Evolutionary conservation across 2,888 invertebrate genomes (phyloP).

Genomic region (Mesodorylaimus sp.): DNA sequence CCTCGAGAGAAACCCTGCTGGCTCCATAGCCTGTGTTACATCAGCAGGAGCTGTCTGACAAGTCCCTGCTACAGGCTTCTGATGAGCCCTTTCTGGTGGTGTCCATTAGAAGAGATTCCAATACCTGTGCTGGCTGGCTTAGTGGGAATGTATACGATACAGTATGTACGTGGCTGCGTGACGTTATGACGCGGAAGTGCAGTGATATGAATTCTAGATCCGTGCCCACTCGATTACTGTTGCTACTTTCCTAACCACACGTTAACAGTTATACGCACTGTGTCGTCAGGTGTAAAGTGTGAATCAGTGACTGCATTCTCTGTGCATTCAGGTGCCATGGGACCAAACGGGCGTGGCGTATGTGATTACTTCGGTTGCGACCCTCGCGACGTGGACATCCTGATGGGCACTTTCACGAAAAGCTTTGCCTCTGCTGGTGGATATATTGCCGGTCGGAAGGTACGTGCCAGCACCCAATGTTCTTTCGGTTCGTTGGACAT

Average conservation of each 20-base stretch:
- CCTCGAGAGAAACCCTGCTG: too few species aligned
- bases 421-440: constrained; percentile 94
- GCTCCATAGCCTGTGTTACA: too few species aligned
- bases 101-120: too few species aligned
- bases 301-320: too few species aligned
- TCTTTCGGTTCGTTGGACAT: constrained; percentile 15
- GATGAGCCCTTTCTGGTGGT: background rate
- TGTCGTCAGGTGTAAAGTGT: too few species aligned
- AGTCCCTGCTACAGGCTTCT: background rate
- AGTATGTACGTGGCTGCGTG: too few species aligned
- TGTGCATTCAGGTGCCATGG: constrained; percentile 48
- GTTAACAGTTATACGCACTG: too few species aligned
- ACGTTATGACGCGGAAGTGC: background rate
- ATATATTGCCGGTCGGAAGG: constrained; percentile 76
- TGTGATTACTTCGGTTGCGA: constrained; percentile 64
- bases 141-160: too few species aligned
- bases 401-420: constrained; percentile 98
- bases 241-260: too few species aligned
- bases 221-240: background rate
- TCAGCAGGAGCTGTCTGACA: too few species aligned
- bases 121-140: too few species aligned
- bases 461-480: constrained; percentile 25
- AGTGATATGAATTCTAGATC: background rate
- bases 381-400: constrained; percentile 60
- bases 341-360: constrained; percentile 64